These are phyloP conservation scores for Pandemis cinnamomeana DNA, from an alignment of 2,888 invertebrate genomes.

Conservation along the genomic window DNA sequence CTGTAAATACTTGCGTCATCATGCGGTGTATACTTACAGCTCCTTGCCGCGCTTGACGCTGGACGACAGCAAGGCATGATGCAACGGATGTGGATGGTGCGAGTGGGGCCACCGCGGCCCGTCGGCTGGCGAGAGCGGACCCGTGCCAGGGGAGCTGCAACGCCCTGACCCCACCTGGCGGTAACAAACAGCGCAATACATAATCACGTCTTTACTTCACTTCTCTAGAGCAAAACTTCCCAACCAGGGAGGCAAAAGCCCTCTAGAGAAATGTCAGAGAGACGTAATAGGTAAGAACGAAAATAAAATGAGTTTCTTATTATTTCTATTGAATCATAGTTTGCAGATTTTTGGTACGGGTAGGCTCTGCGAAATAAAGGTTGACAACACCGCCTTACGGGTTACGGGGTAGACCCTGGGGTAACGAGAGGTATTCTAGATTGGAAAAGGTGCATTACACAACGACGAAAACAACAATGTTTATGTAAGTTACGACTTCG, in stretches of 20 bases:
- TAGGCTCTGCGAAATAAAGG: too few relatives aligned
- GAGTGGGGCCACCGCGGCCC: constrained; percentile 77
- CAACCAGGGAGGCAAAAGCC: too few relatives aligned
- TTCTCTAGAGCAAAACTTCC: too few relatives aligned
- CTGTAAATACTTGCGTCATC: neutral
- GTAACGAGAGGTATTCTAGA: neutral
- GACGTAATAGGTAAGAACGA: too few relatives aligned
- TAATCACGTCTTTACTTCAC: too few relatives aligned
- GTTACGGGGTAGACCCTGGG: too few relatives aligned
- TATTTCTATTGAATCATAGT: too few relatives aligned
- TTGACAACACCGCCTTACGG: too few relatives aligned
- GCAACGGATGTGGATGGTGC: constrained; percentile 78
- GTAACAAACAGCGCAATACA: neutral
- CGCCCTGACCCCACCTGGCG: constrained; percentile 77
- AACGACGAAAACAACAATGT: neutral
- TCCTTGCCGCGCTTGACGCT: constrained; percentile 82
- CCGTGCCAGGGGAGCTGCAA: constrained; percentile 79
- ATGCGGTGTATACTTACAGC: constrained; percentile 67
- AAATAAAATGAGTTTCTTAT: too few relatives aligned
- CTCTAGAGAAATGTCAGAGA: too few relatives aligned
- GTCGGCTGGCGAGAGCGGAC: constrained; percentile 78
- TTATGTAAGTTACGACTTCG: neutral
- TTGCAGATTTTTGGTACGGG: too few relatives aligned
- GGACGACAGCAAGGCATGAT: constrained; percentile 78
- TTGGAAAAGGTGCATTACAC: neutral